Evolutionary conservation across 2,113 vertebrate genomes (phyloP).

Genomic region (Dipodomys spectabilis): DNA sequence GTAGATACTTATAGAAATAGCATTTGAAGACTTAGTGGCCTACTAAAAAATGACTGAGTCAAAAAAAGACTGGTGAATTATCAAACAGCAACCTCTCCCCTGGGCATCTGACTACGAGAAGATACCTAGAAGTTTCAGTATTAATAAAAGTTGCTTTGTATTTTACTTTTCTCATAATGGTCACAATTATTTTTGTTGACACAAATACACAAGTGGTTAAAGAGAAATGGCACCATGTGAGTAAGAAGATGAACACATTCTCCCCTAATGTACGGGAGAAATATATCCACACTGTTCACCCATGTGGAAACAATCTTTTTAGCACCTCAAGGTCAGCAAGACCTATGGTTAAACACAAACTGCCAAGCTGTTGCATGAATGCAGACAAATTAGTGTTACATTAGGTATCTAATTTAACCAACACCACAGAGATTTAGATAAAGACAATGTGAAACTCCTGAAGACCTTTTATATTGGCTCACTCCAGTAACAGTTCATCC

Average conservation of each 20-base stretch:
- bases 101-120: background rate
- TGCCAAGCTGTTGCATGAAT: background rate
- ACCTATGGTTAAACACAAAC: conserved; percentile 50
- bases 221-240: background rate
- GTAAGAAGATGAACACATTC: conserved; percentile 48
- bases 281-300: background rate
- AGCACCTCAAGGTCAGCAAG: conserved; percentile 62
- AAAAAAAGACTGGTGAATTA: background rate
- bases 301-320: conserved; percentile 61
- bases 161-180: conserved; percentile 52
- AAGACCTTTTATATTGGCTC: conserved; percentile 30
- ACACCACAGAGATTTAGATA: conserved; percentile 48
- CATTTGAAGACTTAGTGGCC: background rate
- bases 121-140: background rate
- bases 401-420: conserved; percentile 61
- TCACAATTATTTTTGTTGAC: conserved; percentile 71
- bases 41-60: background rate
- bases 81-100: background rate
- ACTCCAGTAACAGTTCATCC: background rate
- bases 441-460: conserved; percentile 52
- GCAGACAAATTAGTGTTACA: conserved; percentile 11
- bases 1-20: background rate
- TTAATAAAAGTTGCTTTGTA: conserved; percentile 28
- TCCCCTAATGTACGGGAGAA: conserved; percentile 61
- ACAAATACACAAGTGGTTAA: conserved; percentile 53